Percentiles rank a stretch among this genome's conserved stretches.
Evolutionary conservation across 2,113 vertebrate genomes (phyloP).

Genomic region (Tragelaphus imberbis): DNA sequence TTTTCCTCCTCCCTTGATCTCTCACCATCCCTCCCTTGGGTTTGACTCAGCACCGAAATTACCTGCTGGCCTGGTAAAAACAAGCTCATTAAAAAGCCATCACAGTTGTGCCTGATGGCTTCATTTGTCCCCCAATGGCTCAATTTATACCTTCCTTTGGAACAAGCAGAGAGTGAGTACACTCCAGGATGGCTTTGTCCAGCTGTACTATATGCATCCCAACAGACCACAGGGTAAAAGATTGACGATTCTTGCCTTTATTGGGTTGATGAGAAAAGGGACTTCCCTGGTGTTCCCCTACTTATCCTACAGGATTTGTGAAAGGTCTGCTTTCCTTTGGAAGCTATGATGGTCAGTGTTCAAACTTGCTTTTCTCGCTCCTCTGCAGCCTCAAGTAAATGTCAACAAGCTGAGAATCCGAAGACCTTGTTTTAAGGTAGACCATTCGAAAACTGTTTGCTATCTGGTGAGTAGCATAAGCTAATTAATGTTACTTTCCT

Average conservation of each 20-base stretch:
- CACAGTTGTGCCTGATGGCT: slow-evolving; percentile 60
- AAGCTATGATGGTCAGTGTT: not conserved
- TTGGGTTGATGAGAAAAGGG: not conserved
- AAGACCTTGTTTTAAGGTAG: not conserved
- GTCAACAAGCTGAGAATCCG: not conserved
- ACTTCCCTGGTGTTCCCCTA: not conserved
- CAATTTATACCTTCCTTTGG: slow-evolving; percentile 57
- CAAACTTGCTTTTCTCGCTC: not conserved
- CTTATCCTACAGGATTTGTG: not conserved
- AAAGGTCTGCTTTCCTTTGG: not conserved
- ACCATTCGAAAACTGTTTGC: not conserved
- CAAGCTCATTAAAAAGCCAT: slow-evolving; percentile 76
- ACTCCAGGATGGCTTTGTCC: slow-evolving; percentile 40
- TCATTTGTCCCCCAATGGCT: slow-evolving; percentile 68
- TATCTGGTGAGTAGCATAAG: not conserved
- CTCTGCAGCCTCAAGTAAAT: not conserved
- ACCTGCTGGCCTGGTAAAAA: slow-evolving; percentile 71
- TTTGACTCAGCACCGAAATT: slow-evolving; percentile 63
- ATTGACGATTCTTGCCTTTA: not conserved
- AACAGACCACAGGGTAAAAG: slow-evolving; percentile 7
- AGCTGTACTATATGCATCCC: not conserved
- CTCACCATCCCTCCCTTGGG: slow-evolving; percentile 23
- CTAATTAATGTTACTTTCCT: not conserved
- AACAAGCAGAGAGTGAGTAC: slow-evolving; percentile 58
- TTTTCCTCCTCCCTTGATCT: not conserved